phyloP scores from a whole-genome alignment of 2,888 invertebrate genomes.

The Apamea anceps region DNA sequence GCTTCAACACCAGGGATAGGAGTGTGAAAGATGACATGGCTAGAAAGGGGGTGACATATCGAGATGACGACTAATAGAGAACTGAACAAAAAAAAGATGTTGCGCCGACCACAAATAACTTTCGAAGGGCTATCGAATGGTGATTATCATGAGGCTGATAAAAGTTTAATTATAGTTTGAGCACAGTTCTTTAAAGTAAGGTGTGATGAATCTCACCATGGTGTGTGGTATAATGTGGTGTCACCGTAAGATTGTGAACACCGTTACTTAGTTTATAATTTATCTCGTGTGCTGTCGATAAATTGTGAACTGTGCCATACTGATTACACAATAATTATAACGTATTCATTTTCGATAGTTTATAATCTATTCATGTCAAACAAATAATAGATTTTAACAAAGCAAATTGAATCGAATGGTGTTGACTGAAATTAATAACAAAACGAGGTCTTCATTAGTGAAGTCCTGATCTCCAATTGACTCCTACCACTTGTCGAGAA shows the following conservation, averaged over 20 bases:
- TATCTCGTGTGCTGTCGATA: no score
- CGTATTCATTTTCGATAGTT: no score
- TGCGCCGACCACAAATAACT: not conserved
- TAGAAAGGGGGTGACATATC: not conserved
- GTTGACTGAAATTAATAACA: not conserved
- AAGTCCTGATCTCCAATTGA: slow-evolving; percentile 32
- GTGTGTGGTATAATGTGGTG: no score
- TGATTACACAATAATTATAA: no score
- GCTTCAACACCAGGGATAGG: no score
- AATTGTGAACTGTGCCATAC: no score
- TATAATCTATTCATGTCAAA: no score
- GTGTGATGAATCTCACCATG: not conserved
- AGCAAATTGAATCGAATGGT: not conserved
- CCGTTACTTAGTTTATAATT: no score
- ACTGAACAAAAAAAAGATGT: not conserved
- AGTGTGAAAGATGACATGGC: not conserved
- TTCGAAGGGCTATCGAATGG: not conserved
- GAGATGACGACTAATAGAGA: not conserved
- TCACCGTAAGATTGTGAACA: no score
- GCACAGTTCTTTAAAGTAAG: not conserved
- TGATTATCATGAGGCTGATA: not conserved
- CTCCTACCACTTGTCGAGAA: slow-evolving; percentile 39
- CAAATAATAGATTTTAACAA: not conserved
- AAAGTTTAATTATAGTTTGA: not conserved
- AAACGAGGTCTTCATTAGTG: slow-evolving; percentile 2